phyloP scores from a whole-genome alignment of 2,888 invertebrate species.

The Tromatobia lineatoria region DNA sequence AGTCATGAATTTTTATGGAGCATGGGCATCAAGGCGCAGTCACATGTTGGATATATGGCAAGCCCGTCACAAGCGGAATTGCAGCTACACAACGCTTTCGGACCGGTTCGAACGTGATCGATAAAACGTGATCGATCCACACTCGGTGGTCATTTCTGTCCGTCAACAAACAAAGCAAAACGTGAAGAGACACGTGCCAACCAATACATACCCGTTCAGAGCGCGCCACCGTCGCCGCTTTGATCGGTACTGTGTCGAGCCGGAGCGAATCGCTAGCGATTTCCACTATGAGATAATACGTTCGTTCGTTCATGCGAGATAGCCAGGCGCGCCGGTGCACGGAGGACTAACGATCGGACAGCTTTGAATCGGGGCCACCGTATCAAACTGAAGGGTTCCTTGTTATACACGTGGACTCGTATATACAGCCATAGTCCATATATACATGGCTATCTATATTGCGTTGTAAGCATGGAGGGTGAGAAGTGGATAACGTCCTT shows the following conservation, averaged over 20 bases:
- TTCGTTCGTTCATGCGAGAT: slow-evolving; percentile 35
- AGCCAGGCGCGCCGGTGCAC: slow-evolving; percentile 10
- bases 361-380: slow-evolving; percentile 33
- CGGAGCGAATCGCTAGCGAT: slow-evolving; percentile 47
- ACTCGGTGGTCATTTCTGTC: slow-evolving; percentile 57
- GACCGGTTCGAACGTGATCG: slow-evolving; percentile 42
- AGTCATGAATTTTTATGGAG: slow-evolving; percentile 75
- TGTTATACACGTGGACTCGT: slow-evolving; percentile 17
- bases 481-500: slow-evolving; percentile 47
- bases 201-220: neutral
- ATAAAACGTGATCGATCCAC: slow-evolving; percentile 53
- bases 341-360: slow-evolving; percentile 33
- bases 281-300: slow-evolving; percentile 55
- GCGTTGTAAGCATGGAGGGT: slow-evolving; percentile 22
- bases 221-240: neutral
- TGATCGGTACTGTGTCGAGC: slow-evolving; percentile 34
- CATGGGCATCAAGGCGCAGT: slow-evolving; percentile 10
- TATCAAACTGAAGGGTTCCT: slow-evolving; percentile 34
- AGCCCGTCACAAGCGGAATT: slow-evolving; percentile 47
- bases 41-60: neutral
- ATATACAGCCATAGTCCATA: neutral
- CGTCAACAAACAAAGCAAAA: slow-evolving; percentile 62
- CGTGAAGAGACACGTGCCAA: slow-evolving; percentile 10
- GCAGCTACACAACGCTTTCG: slow-evolving; percentile 17
- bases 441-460: neutral